Evolutionary conservation across 1,140 invertebrate species (phyloP).

Genomic region (Chrysopa pallens): DNA sequence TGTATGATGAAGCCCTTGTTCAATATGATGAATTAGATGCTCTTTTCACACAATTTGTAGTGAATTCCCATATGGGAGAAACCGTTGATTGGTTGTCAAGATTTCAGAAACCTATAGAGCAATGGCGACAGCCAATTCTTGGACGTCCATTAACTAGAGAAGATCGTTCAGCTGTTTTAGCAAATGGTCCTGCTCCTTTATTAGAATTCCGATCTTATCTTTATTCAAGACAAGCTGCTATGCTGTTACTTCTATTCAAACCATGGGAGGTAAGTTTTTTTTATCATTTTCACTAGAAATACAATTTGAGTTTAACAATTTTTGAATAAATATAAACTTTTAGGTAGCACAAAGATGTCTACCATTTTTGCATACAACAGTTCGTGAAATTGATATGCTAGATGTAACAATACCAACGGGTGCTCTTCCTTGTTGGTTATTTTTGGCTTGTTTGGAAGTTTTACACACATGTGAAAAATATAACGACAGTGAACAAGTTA

Average conservation of each 20-base stretch:
- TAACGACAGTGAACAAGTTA: conserved; percentile 43
- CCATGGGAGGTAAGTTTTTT: conserved; percentile 53
- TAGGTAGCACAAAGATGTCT: conserved; percentile 71
- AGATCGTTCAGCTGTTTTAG: conserved; percentile 16
- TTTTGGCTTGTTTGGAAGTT: conserved; percentile 80
- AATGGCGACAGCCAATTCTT: conserved; percentile 68
- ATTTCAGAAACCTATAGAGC: conserved; percentile 56
- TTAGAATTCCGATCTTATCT: conserved; percentile 88
- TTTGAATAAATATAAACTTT: conserved; percentile 7
- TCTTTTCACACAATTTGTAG: conserved; percentile 88
- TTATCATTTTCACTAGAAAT: background rate
- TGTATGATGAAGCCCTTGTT: conserved; percentile 86
- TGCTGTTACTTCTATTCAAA: conserved; percentile 59
- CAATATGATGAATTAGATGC: conserved; percentile 97
- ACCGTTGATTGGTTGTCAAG: conserved; percentile 61
- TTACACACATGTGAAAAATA: conserved; percentile 55
- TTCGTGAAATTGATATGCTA: conserved; percentile 61
- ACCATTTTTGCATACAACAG: conserved; percentile 70
- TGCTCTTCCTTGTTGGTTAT: conserved; percentile 81
- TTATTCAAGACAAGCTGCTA: conserved; percentile 78
- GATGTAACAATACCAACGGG: conserved; percentile 62
- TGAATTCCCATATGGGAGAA: conserved; percentile 75
- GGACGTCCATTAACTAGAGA: conserved; percentile 18
- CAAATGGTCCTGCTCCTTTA: conserved; percentile 48
- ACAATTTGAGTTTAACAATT: background rate